Evolutionary conservation across 2,797 vertebrate genomes (phyloP).

Genomic region (Typhlichthys subterraneus): DNA sequence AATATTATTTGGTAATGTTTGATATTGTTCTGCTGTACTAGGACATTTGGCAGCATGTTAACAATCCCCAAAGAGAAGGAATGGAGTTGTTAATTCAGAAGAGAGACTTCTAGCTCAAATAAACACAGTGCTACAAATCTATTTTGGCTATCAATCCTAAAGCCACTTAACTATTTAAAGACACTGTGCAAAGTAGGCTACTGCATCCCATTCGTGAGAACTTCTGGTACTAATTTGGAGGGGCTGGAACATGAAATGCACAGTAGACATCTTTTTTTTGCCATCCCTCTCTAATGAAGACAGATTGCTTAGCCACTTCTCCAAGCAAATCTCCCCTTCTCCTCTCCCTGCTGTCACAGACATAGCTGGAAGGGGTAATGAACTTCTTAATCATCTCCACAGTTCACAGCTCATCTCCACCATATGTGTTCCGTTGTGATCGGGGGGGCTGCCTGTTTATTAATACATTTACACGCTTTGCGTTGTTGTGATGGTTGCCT

Average conservation of each 20-base stretch:
- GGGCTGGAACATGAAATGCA: neutral
- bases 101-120: too few species aligned
- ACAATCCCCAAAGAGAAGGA: too few species aligned
- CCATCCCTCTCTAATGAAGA: constrained; percentile 34
- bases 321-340: constrained; percentile 23
- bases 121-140: too few species aligned
- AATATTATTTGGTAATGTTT: too few species aligned
- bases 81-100: too few species aligned
- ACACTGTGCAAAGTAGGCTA: constrained; percentile 2
- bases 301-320: constrained; percentile 31
- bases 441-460: too few species aligned
- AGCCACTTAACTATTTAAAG: too few species aligned
- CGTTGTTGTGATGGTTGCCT: too few species aligned
- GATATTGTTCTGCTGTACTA: too few species aligned
- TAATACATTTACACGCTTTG: too few species aligned
- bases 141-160: too few species aligned
- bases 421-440: neutral
- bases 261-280: neutral
- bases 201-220: constrained; percentile 4
- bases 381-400: constrained; percentile 40
- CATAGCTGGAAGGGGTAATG: constrained; percentile 57
- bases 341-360: constrained; percentile 43
- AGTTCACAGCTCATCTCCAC: constrained; percentile 14
- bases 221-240: constrained; percentile 7
- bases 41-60: too few species aligned